Conservation (phyloP, 2,888 invertebrate genomes). For the Sarcophaga subvicina region DNA sequence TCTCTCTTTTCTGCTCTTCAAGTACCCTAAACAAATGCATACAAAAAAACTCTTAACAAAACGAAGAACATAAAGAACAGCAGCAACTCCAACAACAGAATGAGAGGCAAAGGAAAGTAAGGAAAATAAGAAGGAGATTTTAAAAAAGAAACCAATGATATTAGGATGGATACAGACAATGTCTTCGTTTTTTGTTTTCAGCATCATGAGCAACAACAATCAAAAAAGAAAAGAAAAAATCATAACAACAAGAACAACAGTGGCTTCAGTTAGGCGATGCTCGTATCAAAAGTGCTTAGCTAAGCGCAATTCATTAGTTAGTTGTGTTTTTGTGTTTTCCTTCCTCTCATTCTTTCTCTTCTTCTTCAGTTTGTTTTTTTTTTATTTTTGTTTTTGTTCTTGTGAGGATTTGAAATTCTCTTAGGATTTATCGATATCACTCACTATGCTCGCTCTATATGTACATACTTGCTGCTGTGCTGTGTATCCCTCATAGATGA, state of each 20-base stretch:
- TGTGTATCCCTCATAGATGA: constrained; percentile 39
- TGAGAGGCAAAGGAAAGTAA: background rate
- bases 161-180: constrained; percentile 45
- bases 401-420: constrained; percentile 48
- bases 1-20: constrained; percentile 15
- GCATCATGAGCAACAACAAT: background rate
- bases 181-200: constrained; percentile 38
- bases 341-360: background rate
- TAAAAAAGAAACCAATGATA: constrained; percentile 10
- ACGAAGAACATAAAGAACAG: constrained; percentile 6
- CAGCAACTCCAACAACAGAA: too few relatives aligned
- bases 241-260: background rate
- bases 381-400: constrained; percentile 25
- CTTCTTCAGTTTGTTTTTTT: background rate
- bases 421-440: constrained; percentile 44
- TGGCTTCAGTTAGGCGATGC: background rate
- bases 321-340: background rate
- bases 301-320: constrained; percentile 64
- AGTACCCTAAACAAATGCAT: background rate
- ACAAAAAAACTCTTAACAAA: background rate
- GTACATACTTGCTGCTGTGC: background rate
- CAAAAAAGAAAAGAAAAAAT: background rate
- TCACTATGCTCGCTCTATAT: constrained; percentile 16
- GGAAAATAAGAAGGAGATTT: constrained; percentile 17
- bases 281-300: constrained; percentile 62